Evolutionary conservation across 2,888 invertebrate genomes (phyloP).

Genomic region (Lycia hirtaria): DNA sequence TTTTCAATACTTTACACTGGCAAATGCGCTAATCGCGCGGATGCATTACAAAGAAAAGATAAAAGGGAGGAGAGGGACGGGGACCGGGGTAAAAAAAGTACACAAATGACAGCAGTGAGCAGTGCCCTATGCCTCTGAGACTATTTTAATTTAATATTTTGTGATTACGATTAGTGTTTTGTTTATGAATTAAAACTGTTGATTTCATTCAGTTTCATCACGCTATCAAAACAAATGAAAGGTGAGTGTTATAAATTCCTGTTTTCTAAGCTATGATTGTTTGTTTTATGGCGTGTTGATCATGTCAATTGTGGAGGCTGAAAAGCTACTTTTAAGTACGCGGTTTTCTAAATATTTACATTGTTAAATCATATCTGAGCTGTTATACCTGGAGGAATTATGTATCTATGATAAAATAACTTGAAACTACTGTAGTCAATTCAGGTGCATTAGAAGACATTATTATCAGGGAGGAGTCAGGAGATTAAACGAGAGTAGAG

Average conservation of each 20-base stretch:
- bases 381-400: no score
- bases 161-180: conserved; percentile 63
- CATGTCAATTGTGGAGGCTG: conserved; percentile 10
- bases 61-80: no score
- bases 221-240: conserved; percentile 49
- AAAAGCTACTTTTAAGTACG: conserved; percentile 15
- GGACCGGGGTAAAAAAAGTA: neutral
- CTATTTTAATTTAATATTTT: conserved; percentile 26
- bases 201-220: conserved; percentile 41
- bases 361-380: neutral
- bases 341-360: conserved; percentile 17
- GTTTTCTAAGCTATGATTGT: neutral
- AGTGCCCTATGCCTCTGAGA: neutral
- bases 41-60: no score
- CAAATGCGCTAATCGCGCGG: no score
- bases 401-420: no score
- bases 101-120: neutral
- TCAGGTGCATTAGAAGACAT: no score
- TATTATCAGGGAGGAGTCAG: no score
- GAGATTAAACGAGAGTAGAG: no score
- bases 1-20: no score
- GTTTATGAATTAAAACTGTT: conserved; percentile 63
- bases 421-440: no score
- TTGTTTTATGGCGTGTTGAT: conserved; percentile 9
- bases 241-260: conserved; percentile 50